Conservation (phyloP, 2,888 invertebrate genomes). For the Eurytoma californica region DNA sequence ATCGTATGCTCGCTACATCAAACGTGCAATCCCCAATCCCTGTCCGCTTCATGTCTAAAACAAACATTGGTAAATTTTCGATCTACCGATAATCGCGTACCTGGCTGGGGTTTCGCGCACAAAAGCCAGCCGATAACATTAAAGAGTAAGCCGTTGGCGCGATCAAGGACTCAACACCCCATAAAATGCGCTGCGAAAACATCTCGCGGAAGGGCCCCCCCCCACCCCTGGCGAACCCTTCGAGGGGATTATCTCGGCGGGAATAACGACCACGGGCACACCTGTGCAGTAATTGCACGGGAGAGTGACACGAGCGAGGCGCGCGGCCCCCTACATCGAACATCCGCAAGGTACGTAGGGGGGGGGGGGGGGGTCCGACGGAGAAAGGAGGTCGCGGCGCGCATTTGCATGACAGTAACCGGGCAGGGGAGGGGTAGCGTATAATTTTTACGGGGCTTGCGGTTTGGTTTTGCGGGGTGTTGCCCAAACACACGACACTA, state of each 20-base stretch:
- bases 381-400: neutral
- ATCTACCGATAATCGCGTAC: too few relatives aligned
- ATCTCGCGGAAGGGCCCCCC: neutral
- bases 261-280: slow-evolving; percentile 1
- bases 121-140: slow-evolving; percentile 17
- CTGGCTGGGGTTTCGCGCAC: too few relatives aligned
- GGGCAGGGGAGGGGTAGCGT: neutral
- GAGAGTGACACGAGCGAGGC: neutral
- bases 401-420: slow-evolving; percentile 70
- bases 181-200: slow-evolving; percentile 32
- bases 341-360: too few relatives aligned
- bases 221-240: neutral
- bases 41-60: too few relatives aligned
- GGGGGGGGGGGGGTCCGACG: too few relatives aligned
- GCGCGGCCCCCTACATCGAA: neutral
- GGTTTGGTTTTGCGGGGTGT: slow-evolving; percentile 58
- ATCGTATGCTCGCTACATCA: too few relatives aligned
- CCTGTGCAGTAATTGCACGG: neutral
- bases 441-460: slow-evolving; percentile 14
- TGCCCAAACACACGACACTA: slow-evolving; percentile 61
- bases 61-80: too few relatives aligned
- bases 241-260: slow-evolving; percentile 23
- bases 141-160: slow-evolving; percentile 30
- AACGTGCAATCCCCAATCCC: too few relatives aligned
- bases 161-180: slow-evolving; percentile 39